Evolutionary conservation across 1,140 invertebrate species (phyloP), one percentile per base, ranked within the genome.

Genomic region (Psix sp.): DNA sequence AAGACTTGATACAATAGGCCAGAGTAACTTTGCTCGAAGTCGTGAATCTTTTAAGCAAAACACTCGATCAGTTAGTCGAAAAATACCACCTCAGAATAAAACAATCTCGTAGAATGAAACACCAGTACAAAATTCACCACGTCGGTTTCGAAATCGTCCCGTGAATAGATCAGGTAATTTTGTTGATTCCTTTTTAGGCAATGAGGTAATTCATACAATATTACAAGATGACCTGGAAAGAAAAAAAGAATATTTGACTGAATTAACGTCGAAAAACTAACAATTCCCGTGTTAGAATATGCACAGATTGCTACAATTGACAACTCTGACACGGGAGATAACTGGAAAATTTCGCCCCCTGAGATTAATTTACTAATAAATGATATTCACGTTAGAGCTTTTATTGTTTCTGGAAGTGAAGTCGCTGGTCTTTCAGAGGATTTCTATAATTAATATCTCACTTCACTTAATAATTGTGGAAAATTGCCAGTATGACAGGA

Each of bases 241-340:
- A 5, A 9, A 24, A 9, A 9, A 24, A 9, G 21, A n/a, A n/a
- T n/a, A n/a, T n/a, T n/a, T n/a, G n/a, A n/a, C n/a, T n/a, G n/a
- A n/a, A n/a, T n/a, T n/a, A n/a, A n/a, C n/a, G n/a, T n/a, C 21
- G 35, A 14, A 38, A 38, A 38, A 38, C 13, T 13, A 15, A n/a
- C 2, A 5, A 3, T 1, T 38, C 35, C 35, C 11, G 35, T 38
- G 35, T 13, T 38, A 38, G 35, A 5, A 15, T 4, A 15, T 6
- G n/a, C 11, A 14, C 3, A 14, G 3, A 14, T 3, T 6, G n/a
- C 35, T 5, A 3, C 5, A 3, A 10, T n/a, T n/a, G n/a, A n/a
- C n/a, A n/a, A n/a, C n/a, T n/a, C n/a, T n/a, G n/a, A 38, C 15
- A 16, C 35, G 11, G 15, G 13, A 38, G 35, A 16, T 2, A 14